Base-by-base conservation (phyloP, 2,113 vertebrate genomes). In the Erythrocercus mccallii region DNA sequence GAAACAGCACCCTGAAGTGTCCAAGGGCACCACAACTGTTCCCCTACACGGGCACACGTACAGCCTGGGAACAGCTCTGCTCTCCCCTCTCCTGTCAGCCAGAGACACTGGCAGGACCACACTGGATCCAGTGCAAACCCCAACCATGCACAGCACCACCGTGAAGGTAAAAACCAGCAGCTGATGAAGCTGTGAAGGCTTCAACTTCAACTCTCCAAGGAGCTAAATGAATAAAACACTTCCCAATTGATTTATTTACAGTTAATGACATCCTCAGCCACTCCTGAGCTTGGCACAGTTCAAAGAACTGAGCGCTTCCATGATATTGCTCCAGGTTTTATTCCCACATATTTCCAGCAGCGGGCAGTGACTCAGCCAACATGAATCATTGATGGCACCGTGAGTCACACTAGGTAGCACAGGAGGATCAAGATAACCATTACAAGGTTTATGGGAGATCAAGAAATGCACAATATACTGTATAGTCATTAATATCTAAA, bases 351-450 rank as follows among this genome's bases (percentile, higher is more conserved):
- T 68, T 70, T 70, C 37, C 94, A 68, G 31, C 74, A 81, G 70
- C 11, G 8, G 90, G 84, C 84, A 68, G 92, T 95, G 95, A 97
- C 93, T 97, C 95, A 96, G 92, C 82, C 76, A 12, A 2, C 72
- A 78, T 96, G 93, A 97, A 94, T 96, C 95, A 97, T 50, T 92
- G 30, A 93, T 88, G 86, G 85, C 86, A 73, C 21, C 2, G 14
- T 96, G 96, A 96, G 72, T 96, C 95, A 95, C 82, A 12, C 60
- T 37, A 24, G 85, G 93, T 66, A 93, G 93, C 95, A 93, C 93
- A 91, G 38, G 38, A 94, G 86, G 72, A 83, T 51, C 88, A 81
- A 86, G 86, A 80, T 66, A 72, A 89, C 74, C 74, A 44, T 85
- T 44, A 65, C 74, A 61, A 64, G 94, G 80, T 83, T 81, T 92